Conservation (phyloP, 92 coral and sea anemone genomes). For the Nematostella vectensis region DNA sequence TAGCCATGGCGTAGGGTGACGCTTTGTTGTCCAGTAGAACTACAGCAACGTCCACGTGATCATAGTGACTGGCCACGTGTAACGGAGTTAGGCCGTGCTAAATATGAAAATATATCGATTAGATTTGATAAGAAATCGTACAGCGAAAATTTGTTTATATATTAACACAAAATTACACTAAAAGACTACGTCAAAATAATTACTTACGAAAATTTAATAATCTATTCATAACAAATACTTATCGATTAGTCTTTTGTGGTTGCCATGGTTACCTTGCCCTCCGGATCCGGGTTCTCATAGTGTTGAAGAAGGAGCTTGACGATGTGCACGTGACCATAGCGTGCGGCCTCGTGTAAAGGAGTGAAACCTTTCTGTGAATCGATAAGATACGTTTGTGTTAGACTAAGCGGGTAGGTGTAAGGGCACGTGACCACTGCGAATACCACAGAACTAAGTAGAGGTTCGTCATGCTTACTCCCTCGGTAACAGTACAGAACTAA, state of each 20-base stretch:
- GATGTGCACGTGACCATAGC: slow-evolving; percentile 87
- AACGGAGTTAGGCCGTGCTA: slow-evolving; percentile 96
- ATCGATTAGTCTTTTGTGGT: no score
- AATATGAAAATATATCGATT: background rate
- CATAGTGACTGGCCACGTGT: slow-evolving; percentile 92
- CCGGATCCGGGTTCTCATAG: slow-evolving; percentile 90
- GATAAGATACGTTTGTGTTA: background rate
- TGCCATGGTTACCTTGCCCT: slow-evolving; percentile 91
- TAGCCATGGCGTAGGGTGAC: slow-evolving; percentile 74
- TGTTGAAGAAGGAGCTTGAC: slow-evolving; percentile 63
- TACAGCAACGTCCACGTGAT: slow-evolving; percentile 78
- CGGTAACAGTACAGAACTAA: no score
- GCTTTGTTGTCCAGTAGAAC: slow-evolving; percentile 72
- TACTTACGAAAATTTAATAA: no score
- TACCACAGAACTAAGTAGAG: no score
- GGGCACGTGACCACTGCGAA: no score
- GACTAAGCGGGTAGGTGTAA: background rate
- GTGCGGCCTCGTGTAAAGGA: slow-evolving; percentile 95
- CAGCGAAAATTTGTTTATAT: no score
- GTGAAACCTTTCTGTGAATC: slow-evolving; percentile 92
- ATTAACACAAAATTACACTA: no score
- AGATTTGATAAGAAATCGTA: background rate
- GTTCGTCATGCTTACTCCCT: no score
- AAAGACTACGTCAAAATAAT: no score
- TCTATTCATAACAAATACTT: no score